Evolutionary conservation across 2,113 vertebrate species (phyloP).

Genomic region (Tauraco erythrolophus): DNA sequence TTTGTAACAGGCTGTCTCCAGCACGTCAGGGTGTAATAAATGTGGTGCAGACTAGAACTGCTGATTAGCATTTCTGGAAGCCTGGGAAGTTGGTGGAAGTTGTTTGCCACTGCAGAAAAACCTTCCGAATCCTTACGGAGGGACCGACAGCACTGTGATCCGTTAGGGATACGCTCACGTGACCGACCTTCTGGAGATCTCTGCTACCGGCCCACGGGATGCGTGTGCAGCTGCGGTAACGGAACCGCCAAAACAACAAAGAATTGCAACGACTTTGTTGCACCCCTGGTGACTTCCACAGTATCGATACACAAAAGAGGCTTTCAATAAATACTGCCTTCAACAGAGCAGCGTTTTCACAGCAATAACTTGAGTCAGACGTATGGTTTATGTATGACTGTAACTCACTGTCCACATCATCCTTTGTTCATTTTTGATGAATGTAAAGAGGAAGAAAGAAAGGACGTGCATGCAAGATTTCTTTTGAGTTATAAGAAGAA

Average conservation of each 20-base stretch:
- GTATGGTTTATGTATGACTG: slow-evolving; percentile 42
- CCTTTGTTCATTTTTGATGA: slow-evolving; percentile 51
- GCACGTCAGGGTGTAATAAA: slow-evolving; percentile 82
- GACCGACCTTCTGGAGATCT: background rate
- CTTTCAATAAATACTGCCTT: background rate
- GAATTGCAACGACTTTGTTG: background rate
- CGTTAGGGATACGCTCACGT: background rate
- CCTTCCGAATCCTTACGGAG: slow-evolving; percentile 32
- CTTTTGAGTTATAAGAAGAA: slow-evolving; percentile 22
- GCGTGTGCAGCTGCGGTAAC: accelerated
- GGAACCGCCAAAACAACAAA: background rate
- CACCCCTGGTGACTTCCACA: background rate
- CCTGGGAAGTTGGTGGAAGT: slow-evolving; percentile 70
- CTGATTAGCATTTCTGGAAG: slow-evolving; percentile 85
- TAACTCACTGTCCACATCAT: background rate
- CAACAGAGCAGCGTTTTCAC: background rate
- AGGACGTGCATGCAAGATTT: background rate
- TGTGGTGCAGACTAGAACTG: slow-evolving; percentile 80
- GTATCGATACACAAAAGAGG: background rate
- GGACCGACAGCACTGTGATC: background rate
- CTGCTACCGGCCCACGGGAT: background rate
- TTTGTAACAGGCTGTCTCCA: slow-evolving; percentile 85
- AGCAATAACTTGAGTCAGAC: background rate
- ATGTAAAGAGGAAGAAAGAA: slow-evolving; percentile 33
- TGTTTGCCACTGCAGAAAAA: slow-evolving; percentile 74